These are phyloP conservation scores for Papilio protenor DNA, from an alignment of 2,888 invertebrate species.

Conservation along the genomic window DNA sequence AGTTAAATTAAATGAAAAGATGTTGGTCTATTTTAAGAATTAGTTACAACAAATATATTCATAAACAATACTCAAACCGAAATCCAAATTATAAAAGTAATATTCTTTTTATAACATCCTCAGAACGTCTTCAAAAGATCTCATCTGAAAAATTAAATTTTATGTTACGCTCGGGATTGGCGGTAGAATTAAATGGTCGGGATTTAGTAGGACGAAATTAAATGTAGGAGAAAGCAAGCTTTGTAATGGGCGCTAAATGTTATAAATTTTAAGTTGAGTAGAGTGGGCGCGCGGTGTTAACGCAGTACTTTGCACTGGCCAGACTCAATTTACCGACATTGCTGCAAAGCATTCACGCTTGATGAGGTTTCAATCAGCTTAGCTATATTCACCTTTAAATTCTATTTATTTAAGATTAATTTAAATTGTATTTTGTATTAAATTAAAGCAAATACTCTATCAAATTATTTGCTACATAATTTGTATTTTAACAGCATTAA, in stretches of 20 bases:
- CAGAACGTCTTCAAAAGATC: slow-evolving; percentile 25
- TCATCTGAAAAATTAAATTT: slow-evolving; percentile 28
- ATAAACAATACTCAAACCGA: slow-evolving; percentile 15
- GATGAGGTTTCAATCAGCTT: slow-evolving; percentile 18
- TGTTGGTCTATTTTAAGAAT: not conserved
- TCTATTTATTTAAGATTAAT: not conserved
- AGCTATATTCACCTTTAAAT: slow-evolving; percentile 16
- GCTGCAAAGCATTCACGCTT: slow-evolving; percentile 18
- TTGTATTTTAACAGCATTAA: not conserved
- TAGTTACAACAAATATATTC: slow-evolving; percentile 1
- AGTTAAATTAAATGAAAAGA: too few relatives aligned
- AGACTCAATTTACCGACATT: slow-evolving; percentile 10
- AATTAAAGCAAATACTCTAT: not conserved
- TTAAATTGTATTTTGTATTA: slow-evolving; percentile 3
- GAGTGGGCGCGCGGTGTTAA: slow-evolving; percentile 9
- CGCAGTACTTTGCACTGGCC: slow-evolving; percentile 17
- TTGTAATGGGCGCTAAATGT: slow-evolving; percentile 26
- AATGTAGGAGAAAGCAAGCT: slow-evolving; percentile 27
- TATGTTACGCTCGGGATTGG: slow-evolving; percentile 21
- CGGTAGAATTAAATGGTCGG: slow-evolving; percentile 20
- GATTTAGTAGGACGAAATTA: slow-evolving; percentile 25
- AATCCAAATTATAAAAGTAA: slow-evolving; percentile 38
- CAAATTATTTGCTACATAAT: not conserved
- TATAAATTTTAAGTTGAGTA: slow-evolving; percentile 26
- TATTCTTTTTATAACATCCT: slow-evolving; percentile 27